Conservation (phyloP, 2,797 vertebrate species). For the Hippocampus kuda region DNA sequence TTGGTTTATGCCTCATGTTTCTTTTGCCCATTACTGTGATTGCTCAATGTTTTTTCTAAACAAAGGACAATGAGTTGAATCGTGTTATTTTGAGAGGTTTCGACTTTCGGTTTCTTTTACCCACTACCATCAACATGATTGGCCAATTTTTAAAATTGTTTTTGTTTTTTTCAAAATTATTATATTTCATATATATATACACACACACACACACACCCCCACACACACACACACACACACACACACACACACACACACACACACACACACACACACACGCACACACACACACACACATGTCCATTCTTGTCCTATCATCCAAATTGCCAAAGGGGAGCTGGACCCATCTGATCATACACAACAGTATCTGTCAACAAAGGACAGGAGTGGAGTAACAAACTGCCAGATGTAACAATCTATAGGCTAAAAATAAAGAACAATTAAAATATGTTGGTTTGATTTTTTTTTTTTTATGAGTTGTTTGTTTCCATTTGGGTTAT, state of each 20-base stretch:
- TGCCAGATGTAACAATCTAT: not conserved
- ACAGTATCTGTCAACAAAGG: conserved; percentile 1
- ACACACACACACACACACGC: too few species aligned
- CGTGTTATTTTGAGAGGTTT: not conserved
- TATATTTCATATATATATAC: too few species aligned
- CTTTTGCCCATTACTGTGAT: not conserved
- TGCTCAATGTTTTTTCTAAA: not conserved
- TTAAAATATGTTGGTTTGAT: not conserved
- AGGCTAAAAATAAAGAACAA: not conserved
- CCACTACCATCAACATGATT: too few species aligned
- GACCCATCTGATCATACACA: conserved; percentile 5
- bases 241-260: too few species aligned
- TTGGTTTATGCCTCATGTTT: not conserved
- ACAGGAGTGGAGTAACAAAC: not conserved
- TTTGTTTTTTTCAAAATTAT: too few species aligned
- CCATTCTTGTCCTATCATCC: not conserved
- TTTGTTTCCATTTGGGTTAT: not conserved
- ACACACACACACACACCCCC: too few species aligned
- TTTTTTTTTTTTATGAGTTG: not conserved
- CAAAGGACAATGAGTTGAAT: not conserved
- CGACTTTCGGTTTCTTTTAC: not conserved
- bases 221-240: not conserved
- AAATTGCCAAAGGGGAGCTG: conserved; percentile 1
- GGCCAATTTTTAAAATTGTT: too few species aligned
- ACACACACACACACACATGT: not conserved